These are phyloP conservation scores for Uloborus diversus DNA, from an alignment of 1,140 invertebrate genomes.

Conservation along the genomic window DNA sequence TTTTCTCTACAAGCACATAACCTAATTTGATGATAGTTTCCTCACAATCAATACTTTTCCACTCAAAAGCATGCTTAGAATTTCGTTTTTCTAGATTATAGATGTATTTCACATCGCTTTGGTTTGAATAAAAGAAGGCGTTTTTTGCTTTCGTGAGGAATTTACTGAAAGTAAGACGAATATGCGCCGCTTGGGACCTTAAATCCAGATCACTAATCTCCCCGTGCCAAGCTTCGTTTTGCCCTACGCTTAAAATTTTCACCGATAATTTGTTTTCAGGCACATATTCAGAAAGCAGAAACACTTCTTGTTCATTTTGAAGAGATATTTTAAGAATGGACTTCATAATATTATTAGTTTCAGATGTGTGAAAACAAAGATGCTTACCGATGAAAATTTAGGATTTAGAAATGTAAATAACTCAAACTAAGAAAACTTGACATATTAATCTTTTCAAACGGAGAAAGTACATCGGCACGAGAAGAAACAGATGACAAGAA, in stretches of 20 bases:
- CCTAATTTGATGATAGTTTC: constrained; percentile 22
- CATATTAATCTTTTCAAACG: no score
- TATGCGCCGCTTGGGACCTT: constrained; percentile 10
- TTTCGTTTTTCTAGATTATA: constrained; percentile 7
- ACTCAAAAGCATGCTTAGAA: constrained; percentile 14
- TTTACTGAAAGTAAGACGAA: constrained; percentile 20
- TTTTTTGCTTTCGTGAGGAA: background rate
- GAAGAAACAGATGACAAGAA: no score
- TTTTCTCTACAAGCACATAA: background rate
- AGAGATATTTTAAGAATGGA: constrained; percentile 5
- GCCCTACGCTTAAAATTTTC: constrained; percentile 20
- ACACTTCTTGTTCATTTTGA: constrained; percentile 1
- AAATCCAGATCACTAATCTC: constrained; percentile 1
- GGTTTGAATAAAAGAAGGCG: background rate
- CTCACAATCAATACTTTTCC: constrained; percentile 27
- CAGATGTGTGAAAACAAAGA: no score
- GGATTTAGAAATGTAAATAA: no score
- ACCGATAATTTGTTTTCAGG: background rate
- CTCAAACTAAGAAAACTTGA: no score
- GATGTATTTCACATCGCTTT: background rate
- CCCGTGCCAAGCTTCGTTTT: background rate
- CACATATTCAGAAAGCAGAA: constrained; percentile 11
- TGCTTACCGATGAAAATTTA: no score
- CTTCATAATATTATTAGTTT: no score
- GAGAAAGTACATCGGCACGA: no score